Base-by-base conservation (phyloP, 2,888 invertebrate species). In the Rotaria macrura region DNA sequence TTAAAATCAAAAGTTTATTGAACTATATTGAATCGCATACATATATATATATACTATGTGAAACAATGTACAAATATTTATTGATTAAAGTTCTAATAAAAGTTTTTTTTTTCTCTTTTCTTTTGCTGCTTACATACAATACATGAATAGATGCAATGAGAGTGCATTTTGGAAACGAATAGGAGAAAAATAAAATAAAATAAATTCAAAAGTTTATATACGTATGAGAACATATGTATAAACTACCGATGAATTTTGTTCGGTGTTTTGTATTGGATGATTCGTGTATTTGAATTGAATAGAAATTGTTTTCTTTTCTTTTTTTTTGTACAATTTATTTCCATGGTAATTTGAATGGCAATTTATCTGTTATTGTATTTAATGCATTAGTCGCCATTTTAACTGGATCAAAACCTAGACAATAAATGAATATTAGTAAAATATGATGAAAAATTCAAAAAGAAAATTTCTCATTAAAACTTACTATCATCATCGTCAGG, bases 261-360 rank as follows among this genome's bases (percentile, higher is more conserved):
- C 23, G 25, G 6, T 54, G 25, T 54, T 54, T 9, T 54, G 25
- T 54, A 25, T 9, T 25, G 25, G 25, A 14, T 34, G 65, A 17
- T 20, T 10, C 1, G 25, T 1, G 29, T 17, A 34, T 65, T 6
- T 34, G 34, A 65, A 17, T 34, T 34, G 17, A 49, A 14, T 49
- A 14, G 17, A 49, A 49, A n/a, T n/a, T n/a, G n/a, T n/a, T n/a
- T n/a, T n/a, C n/a, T n/a, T n/a, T n/a, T n/a, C n/a, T n/a, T n/a
- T n/a, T n/a, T n/a, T n/a, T n/a, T n/a, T 49, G 14, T 17, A 3
- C 17, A 1, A 65, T 43, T n/a, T 79, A 79, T 79, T 79, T 79
- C 79, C 79, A 79, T 79, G 79, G 79, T 79, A 79, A 79, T 79
- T 79, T 79, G n/a, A 79, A 79, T 43, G 79, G 79, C 43, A 79